Conservation (phyloP, 2,113 vertebrate species). For the Mormyrus lacerda region DNA sequence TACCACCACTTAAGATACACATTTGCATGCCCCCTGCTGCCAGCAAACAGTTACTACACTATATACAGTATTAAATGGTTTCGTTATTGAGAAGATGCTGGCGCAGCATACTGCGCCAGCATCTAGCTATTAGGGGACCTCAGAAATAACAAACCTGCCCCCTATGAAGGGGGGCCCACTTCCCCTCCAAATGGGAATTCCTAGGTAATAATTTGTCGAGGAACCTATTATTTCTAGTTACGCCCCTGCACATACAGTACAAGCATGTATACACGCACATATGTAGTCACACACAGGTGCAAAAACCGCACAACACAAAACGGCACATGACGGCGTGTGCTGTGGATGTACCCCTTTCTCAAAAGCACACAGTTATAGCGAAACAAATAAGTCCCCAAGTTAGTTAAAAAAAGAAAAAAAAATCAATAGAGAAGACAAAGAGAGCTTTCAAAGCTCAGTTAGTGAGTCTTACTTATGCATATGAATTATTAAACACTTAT, state of each 20-base stretch:
- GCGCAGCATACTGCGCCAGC: not conserved
- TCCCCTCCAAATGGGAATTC: not conserved
- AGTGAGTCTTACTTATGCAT: constrained; percentile 38
- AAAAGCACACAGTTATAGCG: constrained; percentile 31
- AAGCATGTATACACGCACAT: not conserved
- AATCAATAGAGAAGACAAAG: constrained; percentile 49
- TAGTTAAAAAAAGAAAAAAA: constrained; percentile 37
- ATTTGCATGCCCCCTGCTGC: not conserved
- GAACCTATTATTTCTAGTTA: not conserved
- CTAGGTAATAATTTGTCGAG: not conserved
- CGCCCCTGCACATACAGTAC: not conserved
- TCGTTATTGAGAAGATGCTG: not conserved
- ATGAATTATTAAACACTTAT: constrained; percentile 40
- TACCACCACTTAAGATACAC: not conserved
- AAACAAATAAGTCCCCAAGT: constrained; percentile 40
- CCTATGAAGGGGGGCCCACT: not conserved
- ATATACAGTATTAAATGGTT: not conserved
- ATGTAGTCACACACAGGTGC: not conserved
- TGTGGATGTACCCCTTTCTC: not conserved
- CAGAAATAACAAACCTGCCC: not conserved
- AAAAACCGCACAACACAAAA: not conserved
- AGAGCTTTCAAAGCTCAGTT: constrained; percentile 39
- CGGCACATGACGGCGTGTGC: not conserved
- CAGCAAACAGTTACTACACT: not conserved
- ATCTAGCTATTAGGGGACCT: not conserved